A percentile compares a stretch with the other conserved stretches of the same genome.
Evolutionary conservation across 2,888 invertebrate genomes (phyloP).

Genomic region (Unio delphinus): DNA sequence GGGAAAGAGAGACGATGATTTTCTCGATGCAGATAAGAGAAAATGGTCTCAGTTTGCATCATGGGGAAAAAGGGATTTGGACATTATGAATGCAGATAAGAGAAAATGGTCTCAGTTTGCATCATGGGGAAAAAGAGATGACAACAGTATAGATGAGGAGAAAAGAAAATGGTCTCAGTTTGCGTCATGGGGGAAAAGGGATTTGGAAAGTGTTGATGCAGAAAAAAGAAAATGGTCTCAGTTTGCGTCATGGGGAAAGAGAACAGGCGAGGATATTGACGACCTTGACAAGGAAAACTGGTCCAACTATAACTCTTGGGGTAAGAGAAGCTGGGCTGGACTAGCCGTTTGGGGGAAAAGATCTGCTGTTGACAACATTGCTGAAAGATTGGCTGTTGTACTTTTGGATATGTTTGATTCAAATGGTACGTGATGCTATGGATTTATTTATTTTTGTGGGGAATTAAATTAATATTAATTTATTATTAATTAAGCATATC

Average conservation of each 20-base stretch:
- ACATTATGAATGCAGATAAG: conserved; percentile 18
- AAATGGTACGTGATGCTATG: too few relatives aligned
- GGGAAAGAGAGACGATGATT: conserved; percentile 14
- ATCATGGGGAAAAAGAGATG: conserved; percentile 21
- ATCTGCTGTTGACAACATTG: conserved; percentile 1
- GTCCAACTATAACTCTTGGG: conserved; percentile 20
- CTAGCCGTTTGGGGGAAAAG: conserved; percentile 39
- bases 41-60: conserved; percentile 25
- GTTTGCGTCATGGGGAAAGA: conserved; percentile 30
- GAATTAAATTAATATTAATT: too few relatives aligned
- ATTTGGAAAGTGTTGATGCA: background rate
- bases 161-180: conserved; percentile 24
- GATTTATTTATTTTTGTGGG: too few relatives aligned
- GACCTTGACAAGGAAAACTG: conserved; percentile 4
- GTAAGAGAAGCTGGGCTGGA: conserved; percentile 33
- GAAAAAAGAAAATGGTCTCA: conserved; percentile 21
- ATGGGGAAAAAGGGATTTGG: conserved; percentile 25
- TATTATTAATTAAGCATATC: too few relatives aligned
- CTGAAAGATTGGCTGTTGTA: too few relatives aligned
- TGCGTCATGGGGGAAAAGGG: conserved; percentile 30
- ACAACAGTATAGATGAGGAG: background rate
- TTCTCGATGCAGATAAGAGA: conserved; percentile 14
- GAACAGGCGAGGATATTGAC: conserved; percentile 4
- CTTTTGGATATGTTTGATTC: too few relatives aligned
- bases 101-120: conserved; percentile 19